phyloP scores from a whole-genome alignment of 2,888 invertebrate species.

The Leptura quadrifasciata region DNA sequence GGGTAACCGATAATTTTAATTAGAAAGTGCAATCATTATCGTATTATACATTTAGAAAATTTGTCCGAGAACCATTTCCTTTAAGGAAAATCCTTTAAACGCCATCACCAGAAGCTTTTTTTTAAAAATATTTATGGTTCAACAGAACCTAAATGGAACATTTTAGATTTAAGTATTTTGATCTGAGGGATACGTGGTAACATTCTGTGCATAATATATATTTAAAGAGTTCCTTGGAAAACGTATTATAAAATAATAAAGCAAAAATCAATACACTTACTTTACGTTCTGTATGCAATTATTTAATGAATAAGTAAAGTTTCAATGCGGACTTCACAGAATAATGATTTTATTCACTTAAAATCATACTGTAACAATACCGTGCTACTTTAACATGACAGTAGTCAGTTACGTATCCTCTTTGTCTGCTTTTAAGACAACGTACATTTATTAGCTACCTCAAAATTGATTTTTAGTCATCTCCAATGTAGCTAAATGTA shows the following conservation, averaged over 20 bases:
- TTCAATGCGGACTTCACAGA: not conserved
- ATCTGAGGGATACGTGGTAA: too few species aligned
- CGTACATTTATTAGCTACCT: slow-evolving; percentile 6
- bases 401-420: not conserved
- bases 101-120: too few species aligned
- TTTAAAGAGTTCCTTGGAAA: too few species aligned
- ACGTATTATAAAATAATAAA: not conserved
- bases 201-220: too few species aligned
- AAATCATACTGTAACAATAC: not conserved
- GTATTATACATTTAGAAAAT: too few species aligned
- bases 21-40: too few species aligned
- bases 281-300: not conserved
- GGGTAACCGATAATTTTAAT: too few species aligned
- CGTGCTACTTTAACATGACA: not conserved
- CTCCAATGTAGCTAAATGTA: slow-evolving; percentile 9
- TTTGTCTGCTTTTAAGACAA: slow-evolving; percentile 20
- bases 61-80: too few species aligned
- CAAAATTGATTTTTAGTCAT: slow-evolving; percentile 25
- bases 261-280: not conserved
- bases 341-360: not conserved
- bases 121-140: too few species aligned
- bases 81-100: too few species aligned
- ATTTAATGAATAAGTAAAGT: not conserved
- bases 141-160: too few species aligned
- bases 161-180: too few species aligned